Conservation (phyloP, 1,140 invertebrate genomes). For the Ylistrum balloti region DNA sequence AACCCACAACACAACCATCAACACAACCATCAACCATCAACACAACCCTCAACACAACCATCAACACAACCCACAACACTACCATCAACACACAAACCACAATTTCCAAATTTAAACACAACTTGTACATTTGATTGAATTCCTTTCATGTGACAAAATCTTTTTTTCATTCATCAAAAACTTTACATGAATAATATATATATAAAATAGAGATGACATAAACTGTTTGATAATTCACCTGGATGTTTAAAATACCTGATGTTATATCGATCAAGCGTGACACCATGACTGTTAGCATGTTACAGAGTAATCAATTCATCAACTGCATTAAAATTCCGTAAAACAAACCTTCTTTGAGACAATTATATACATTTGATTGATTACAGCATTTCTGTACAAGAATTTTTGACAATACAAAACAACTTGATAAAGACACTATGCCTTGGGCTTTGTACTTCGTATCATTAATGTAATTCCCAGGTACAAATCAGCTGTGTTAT, state of each 20-base stretch:
- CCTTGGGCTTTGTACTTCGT: background rate
- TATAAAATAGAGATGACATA: background rate
- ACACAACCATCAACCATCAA: no score
- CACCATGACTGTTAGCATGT: background rate
- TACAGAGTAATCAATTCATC: background rate
- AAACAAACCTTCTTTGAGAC: constrained; percentile 1
- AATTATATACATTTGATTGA: constrained; percentile 7
- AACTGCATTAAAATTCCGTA: background rate
- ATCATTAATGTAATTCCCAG: constrained; percentile 33
- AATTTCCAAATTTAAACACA: background rate
- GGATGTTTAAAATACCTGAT: background rate
- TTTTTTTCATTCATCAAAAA: background rate
- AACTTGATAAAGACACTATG: background rate
- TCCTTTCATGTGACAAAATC: background rate
- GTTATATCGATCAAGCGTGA: background rate
- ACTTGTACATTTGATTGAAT: background rate
- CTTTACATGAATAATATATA: background rate
- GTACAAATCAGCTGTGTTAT: background rate
- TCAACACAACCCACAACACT: no score
- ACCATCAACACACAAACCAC: no score
- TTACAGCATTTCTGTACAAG: background rate
- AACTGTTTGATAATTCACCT: background rate
- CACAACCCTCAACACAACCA: no score
- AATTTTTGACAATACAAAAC: background rate
- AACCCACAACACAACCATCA: no score